Conservation (phyloP, 2,113 vertebrate species). For the Corythornis madagascariensis region DNA sequence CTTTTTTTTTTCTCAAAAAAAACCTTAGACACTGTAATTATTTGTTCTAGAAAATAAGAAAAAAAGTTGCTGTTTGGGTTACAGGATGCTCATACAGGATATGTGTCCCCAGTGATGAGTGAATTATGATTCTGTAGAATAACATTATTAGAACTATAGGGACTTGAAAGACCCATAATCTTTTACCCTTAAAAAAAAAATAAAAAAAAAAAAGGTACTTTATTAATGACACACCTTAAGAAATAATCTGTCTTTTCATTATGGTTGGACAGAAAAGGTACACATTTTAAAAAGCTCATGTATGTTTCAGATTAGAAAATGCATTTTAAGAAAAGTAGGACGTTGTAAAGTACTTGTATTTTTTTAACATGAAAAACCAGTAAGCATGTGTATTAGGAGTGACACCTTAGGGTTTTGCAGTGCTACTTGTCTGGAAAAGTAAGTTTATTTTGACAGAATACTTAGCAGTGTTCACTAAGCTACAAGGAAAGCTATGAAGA, state of each 20-base stretch:
- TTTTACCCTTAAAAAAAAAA: neutral
- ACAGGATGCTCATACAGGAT: neutral
- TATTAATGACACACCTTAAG: neutral
- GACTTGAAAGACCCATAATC: neutral
- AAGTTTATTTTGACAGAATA: conserved; percentile 46
- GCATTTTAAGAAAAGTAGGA: neutral
- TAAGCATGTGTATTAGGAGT: neutral
- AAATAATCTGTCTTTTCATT: neutral
- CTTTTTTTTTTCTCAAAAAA: neutral
- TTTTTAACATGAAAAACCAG: neutral
- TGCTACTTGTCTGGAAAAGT: conserved; percentile 26
- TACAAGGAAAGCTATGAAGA: conserved; percentile 37
- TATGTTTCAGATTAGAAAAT: neutral
- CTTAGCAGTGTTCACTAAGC: conserved; percentile 10
- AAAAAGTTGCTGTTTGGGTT: neutral
- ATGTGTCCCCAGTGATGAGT: neutral
- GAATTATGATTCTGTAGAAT: neutral
- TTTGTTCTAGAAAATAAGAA: neutral
- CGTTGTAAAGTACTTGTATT: neutral
- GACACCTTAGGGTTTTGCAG: neutral
- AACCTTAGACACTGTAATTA: neutral
- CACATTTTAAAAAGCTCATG: neutral
- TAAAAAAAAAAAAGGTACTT: neutral
- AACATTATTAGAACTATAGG: neutral
- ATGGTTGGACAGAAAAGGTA: neutral